Evolutionary conservation across 2,113 vertebrate genomes (phyloP), one percentile per base, ranked within the genome.

Genomic region (Machaerirhynchus nigripectus): DNA sequence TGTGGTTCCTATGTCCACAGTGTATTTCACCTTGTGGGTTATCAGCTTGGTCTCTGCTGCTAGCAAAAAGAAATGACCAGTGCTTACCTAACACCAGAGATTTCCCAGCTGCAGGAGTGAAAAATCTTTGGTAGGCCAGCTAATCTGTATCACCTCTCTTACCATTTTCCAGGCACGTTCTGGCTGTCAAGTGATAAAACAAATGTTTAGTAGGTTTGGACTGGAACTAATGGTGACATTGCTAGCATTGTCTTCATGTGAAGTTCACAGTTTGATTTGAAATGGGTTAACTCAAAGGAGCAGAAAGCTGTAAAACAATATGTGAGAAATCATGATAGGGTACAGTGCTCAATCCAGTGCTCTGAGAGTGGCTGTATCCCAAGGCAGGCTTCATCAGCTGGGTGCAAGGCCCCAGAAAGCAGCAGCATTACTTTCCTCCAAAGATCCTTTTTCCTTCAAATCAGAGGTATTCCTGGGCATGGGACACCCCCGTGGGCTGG

Each of bases 91-190:
- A 89, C 68, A 63, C 31, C 52, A 65, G 59, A 77, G 74, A 78
- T 40, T 81, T 74, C 46, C 33, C 50, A 39, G 14, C 60, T 67
- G 64, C 71, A 70, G 65, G 28, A 93, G 35, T 68, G 69, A 91
- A 69, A 93, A 90, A 67, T 61, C 78, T 76, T 75, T 87, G 87
- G 81, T 44, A 94, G 78, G 53, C 50, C 55, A 95, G 82, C 82
- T 96, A 90, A 93, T 84, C 93, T 92, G 79, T 40, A 89, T 76
- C 74, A 80, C 87, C 87, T 89, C 80, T 81, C 85, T 61, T 33
- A 81, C 71, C 65, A 90, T 90, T 94, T 90, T 92, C 65, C 80
- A 91, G 90, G 61, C 85, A 61, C 1, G 8, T 83, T 95, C 85
- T 60, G 53, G 33, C 70, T 90, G 91, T 88, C 70, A 87, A 52